Base-by-base conservation (phyloP, 2,797 vertebrate species). In the Takifugu rubripes region DNA sequence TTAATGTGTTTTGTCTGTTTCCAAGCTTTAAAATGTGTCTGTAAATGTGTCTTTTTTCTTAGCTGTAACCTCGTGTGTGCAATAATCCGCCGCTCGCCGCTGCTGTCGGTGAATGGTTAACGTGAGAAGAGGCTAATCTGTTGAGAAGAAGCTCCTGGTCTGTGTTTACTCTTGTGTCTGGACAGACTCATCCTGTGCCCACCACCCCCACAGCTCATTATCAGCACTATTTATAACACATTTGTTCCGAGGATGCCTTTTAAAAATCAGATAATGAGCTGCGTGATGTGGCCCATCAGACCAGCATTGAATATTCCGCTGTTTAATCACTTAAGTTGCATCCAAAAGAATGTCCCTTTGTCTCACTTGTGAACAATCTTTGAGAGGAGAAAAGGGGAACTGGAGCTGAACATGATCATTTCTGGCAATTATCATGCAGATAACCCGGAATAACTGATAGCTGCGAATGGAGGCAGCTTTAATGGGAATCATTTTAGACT, bases 121-220 rank as follows among this genome's bases (percentile, higher is more conserved):
- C 29, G 49, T 79, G 70, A 76, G 67, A 61, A 54, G 53, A n/a
- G 47, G 48, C 56, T 88, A 83, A 88, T 86, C 81, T 74, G 64
- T 62, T 68, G 63, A 78, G 75, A 71, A 73, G 64, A 83, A 85
- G 77, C 70, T 57, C 66, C 72, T 66, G 79, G 61, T 74, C 66
- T 72, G 75, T 84, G 77, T 85, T 84, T 84, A 82, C 83, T 53
- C 9, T 25, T 74, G 63, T 78, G 79, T 83, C 78, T 79, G 61
- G 44, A 27, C 64, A 52, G 49, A 59, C 51, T 79, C 58, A 80
- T 65, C 71, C 62, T 75, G 54, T 66, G 45, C 59, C 78, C 74
- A 68, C 59, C 52, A 16, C 52, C 63, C 64, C 25, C 54, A 15
- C 67, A 61, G 54, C 64, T 66, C 44, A 54, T 17, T 33, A 17